phyloP scores from a whole-genome alignment of 2,888 invertebrate genomes.

The Hyles lineata region DNA sequence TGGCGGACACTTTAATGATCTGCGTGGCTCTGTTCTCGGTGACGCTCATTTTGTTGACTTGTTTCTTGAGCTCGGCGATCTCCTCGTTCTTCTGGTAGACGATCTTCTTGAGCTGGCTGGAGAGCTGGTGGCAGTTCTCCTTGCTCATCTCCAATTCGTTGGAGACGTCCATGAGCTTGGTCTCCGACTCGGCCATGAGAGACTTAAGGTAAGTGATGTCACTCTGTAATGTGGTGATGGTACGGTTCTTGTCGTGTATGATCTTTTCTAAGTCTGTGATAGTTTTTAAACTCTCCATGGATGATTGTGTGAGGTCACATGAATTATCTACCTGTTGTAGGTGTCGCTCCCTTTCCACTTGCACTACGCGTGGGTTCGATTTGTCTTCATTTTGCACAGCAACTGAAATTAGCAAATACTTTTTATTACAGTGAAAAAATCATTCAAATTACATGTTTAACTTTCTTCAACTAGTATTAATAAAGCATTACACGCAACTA shows the following conservation, averaged over 20 bases:
- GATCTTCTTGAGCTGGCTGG: conserved; percentile 73
- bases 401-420: conserved; percentile 55
- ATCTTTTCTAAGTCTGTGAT: conserved; percentile 77
- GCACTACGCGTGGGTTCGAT: conserved; percentile 33
- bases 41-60: conserved; percentile 70
- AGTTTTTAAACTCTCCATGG: conserved; percentile 71
- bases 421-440: background rate
- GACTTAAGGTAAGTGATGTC: conserved; percentile 72
- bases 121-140: conserved; percentile 72
- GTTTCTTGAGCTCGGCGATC: conserved; percentile 73
- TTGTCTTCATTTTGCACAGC: conserved; percentile 59
- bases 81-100: conserved; percentile 78
- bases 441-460: too few relatives aligned
- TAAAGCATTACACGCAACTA: too few relatives aligned
- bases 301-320: conserved; percentile 69
- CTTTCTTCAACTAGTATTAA: too few relatives aligned
- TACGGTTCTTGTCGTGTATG: conserved; percentile 73
- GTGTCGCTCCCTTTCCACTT: conserved; percentile 55
- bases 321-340: conserved; percentile 75
- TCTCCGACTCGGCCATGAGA: conserved; percentile 74
- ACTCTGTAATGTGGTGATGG: conserved; percentile 70
- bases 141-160: conserved; percentile 70
- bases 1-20: conserved; percentile 78
- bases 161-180: conserved; percentile 68
- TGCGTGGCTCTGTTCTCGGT: conserved; percentile 74